A percentile compares a stretch with the other conserved stretches of the same genome.
Conservation (phyloP, 2,888 invertebrate genomes). For the Venusia cambrica region DNA sequence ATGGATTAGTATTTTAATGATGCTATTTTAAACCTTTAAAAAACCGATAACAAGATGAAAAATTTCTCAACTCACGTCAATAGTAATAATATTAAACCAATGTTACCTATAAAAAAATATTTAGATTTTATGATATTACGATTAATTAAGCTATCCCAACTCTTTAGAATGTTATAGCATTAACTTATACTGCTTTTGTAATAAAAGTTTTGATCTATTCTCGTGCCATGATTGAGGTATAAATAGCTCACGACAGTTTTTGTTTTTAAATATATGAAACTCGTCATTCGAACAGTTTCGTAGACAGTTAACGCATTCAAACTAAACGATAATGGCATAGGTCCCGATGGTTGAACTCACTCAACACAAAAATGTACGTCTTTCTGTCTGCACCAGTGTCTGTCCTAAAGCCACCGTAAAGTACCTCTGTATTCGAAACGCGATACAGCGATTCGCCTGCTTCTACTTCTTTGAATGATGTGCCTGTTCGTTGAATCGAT, state of each 20-base stretch:
- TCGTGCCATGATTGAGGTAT: no score
- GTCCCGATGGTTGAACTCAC: background rate
- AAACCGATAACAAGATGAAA: no score
- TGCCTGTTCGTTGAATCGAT: slow-evolving; percentile 1
- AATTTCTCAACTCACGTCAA: no score
- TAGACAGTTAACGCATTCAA: slow-evolving; percentile 2
- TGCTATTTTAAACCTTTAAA: no score
- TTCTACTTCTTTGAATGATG: slow-evolving; percentile 16
- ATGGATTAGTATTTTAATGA: no score
- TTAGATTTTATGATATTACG: slow-evolving; percentile 1
- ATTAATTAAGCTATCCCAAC: no score
- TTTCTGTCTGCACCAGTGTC: slow-evolving; percentile 16
- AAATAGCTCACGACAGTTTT: no score
- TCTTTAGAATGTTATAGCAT: no score
- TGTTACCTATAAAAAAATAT: background rate
- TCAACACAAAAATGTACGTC: slow-evolving; percentile 5
- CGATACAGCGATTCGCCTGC: slow-evolving; percentile 20
- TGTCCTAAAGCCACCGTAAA: slow-evolving; percentile 18
- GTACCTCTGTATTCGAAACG: slow-evolving; percentile 9
- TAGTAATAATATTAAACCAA: no score
- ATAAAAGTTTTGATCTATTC: slow-evolving; percentile 39
- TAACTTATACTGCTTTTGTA: slow-evolving; percentile 10
- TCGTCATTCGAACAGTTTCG: background rate
- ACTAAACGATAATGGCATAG: background rate
- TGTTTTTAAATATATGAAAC: slow-evolving; percentile 25